phyloP scores from a whole-genome alignment of 2,797 vertebrate species.

The Danio tinwini region DNA sequence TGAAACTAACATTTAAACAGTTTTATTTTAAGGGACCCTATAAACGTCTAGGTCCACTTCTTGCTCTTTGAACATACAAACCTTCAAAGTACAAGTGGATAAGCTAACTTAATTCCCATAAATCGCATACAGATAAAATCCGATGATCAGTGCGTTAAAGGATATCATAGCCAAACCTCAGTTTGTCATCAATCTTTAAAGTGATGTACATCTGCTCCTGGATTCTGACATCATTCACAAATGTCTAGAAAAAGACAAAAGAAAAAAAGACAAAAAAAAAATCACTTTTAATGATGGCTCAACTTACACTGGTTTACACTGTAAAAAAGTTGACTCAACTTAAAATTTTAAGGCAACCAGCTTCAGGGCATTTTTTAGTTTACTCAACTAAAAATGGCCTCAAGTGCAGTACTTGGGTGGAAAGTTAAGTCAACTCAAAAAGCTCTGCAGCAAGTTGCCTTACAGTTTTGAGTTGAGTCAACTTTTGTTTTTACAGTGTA shows the following conservation, averaged over 20 bases:
- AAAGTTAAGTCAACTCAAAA: too few relatives aligned
- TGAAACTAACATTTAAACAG: too few relatives aligned
- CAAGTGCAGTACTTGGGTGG: too few relatives aligned
- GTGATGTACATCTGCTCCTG: constrained; percentile 98
- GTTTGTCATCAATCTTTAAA: constrained; percentile 95
- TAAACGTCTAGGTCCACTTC: not conserved
- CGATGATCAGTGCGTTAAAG: constrained; percentile 72
- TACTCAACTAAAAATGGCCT: too few relatives aligned
- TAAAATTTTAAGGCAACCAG: too few relatives aligned
- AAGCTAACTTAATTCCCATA: not conserved
- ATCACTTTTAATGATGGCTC: not conserved
- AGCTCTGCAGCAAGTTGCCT: too few relatives aligned
- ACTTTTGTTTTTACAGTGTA: too few relatives aligned
- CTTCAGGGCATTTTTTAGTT: too few relatives aligned
- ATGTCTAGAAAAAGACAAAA: too few relatives aligned
- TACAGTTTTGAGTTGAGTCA: too few relatives aligned
- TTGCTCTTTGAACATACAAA: not conserved
- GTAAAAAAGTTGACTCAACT: too few relatives aligned
- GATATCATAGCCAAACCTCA: constrained; percentile 99
- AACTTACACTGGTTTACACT: not conserved
- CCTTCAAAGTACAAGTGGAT: not conserved
- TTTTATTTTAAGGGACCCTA: not conserved
- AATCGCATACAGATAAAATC: not conserved
- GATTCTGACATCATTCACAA: constrained; percentile 97
- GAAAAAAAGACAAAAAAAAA: constrained; percentile 31